Evolutionary conservation across 2,113 vertebrate species (phyloP).

Genomic region (Sturnira hondurensis): DNA sequence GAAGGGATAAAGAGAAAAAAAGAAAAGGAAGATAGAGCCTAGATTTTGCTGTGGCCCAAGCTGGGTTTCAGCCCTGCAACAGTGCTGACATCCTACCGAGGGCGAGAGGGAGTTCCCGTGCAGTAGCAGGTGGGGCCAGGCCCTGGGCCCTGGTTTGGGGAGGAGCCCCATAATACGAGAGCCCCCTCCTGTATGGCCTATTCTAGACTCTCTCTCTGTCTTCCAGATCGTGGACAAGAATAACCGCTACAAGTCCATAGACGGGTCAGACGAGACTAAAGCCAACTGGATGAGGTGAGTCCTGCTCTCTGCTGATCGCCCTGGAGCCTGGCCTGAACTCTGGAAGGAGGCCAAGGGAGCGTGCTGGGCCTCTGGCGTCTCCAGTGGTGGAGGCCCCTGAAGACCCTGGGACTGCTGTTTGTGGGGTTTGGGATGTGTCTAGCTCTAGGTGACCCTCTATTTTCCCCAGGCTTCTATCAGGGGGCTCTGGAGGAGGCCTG

Average conservation of each 20-base stretch:
- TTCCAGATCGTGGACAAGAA: constrained; percentile 90
- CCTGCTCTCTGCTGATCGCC: constrained; percentile 3
- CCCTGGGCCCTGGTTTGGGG: neutral
- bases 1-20: too few relatives aligned
- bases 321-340: neutral
- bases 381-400: neutral
- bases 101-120: neutral
- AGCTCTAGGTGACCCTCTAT: neutral
- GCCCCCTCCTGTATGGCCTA: neutral
- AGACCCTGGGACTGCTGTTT: neutral
- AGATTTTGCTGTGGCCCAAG: neutral
- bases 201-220: constrained; percentile 43
- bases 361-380: neutral
- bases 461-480: neutral
- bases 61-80: neutral
- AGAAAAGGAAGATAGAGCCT: too few relatives aligned
- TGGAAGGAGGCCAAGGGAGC: constrained; percentile 17
- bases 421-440: neutral
- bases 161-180: neutral
- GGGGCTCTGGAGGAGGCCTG: neutral
- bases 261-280: constrained; percentile 92
- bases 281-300: constrained; percentile 99
- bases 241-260: constrained; percentile 92
- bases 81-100: too few relatives aligned
- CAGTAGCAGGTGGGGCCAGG: neutral